phyloP scores from a whole-genome alignment of 2,888 invertebrate species.

The Drosophila neonasuta region DNA sequence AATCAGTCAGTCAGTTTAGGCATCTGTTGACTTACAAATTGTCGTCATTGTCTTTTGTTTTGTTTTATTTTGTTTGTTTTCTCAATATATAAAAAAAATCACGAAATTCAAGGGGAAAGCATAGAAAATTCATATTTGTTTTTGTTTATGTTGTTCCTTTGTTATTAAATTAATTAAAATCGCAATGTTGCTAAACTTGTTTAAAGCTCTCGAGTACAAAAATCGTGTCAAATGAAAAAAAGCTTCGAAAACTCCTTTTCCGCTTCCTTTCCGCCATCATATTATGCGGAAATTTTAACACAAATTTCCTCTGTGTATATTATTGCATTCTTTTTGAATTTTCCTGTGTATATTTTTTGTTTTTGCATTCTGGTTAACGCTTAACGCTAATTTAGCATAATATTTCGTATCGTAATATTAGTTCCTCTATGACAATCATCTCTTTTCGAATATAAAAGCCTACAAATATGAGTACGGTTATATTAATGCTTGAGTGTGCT shows the following conservation, averaged over 20 bases:
- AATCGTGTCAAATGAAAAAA: constrained; percentile 67
- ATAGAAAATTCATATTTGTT: constrained; percentile 17
- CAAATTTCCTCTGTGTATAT: constrained; percentile 4
- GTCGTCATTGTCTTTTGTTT: constrained; percentile 75
- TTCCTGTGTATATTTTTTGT: constrained; percentile 2
- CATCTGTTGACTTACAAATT: constrained; percentile 75
- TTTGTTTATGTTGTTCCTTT: constrained; percentile 27
- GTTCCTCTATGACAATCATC: constrained; percentile 44
- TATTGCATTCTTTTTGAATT: constrained; percentile 16
- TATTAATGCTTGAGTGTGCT: constrained; percentile 30
- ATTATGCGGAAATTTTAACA: constrained; percentile 20
- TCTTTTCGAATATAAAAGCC: constrained; percentile 68
- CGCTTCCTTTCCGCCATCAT: neutral
- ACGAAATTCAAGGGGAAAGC: constrained; percentile 33
- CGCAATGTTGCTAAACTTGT: constrained; percentile 58
- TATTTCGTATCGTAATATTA: constrained; percentile 41
- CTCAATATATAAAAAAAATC: constrained; percentile 55
- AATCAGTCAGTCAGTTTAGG: constrained; percentile 77
- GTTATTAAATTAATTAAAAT: constrained; percentile 58
- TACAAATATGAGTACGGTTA: constrained; percentile 49
- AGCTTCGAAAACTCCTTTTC: constrained; percentile 65
- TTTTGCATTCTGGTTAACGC: constrained; percentile 27
- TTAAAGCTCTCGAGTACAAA: constrained; percentile 76
- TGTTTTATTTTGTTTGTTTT: constrained; percentile 30
- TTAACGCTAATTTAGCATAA: constrained; percentile 56